Evolutionary conservation across 2,888 invertebrate genomes (phyloP), one percentile per base, ranked within the genome.

Genomic region (Kuschelorhynchus macadamiae): DNA sequence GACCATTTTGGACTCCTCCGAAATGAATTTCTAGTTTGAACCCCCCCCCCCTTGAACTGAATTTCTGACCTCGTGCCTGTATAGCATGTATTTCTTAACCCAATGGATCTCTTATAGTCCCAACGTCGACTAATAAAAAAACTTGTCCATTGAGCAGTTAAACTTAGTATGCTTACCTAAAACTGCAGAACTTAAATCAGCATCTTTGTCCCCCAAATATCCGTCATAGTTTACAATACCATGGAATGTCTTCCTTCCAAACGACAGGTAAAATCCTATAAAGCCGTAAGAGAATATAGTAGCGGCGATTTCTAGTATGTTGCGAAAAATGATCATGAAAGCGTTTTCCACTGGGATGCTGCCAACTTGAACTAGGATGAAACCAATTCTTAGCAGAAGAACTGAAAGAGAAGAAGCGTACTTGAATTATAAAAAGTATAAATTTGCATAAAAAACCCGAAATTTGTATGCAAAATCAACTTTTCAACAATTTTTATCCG

Each of bases 271-370:
- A 32, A 73, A 79, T 25, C 83, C 83, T 1, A 79, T 32, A 9
- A 80, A 49, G 1, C 76, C 50, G 61, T 79, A 84, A 1, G 77
- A 73, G 5, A 81, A n/a, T 1, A 80, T 81, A 2, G 76, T 73
- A 53, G 77, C 74, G 5, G 76, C 77, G 5, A 83, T 72, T 55
- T 84, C 84, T 0, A 82, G 44, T 12, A 81, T 71, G 67, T 84
- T 84, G 9, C 82, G 80, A 1, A 83, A 73, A 0, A 83, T 66
- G 14, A 84, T 80, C 33, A 80, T 72, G 57, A 82, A 83, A 0
- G 82, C 78, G 65, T 83, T 81, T 60, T 77, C 79, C 12, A 79
- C 73, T 5, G 83, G 82, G 41, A 83, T 78, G 56, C 79, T 80
- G 18, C 83, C 82, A 8, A 83, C 67, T 72, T 84, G 81, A 9